Percentiles rank a stretch among this genome's conserved stretches.
phyloP scores from a whole-genome alignment of 2,888 invertebrate genomes.

The Sipha maydis region DNA sequence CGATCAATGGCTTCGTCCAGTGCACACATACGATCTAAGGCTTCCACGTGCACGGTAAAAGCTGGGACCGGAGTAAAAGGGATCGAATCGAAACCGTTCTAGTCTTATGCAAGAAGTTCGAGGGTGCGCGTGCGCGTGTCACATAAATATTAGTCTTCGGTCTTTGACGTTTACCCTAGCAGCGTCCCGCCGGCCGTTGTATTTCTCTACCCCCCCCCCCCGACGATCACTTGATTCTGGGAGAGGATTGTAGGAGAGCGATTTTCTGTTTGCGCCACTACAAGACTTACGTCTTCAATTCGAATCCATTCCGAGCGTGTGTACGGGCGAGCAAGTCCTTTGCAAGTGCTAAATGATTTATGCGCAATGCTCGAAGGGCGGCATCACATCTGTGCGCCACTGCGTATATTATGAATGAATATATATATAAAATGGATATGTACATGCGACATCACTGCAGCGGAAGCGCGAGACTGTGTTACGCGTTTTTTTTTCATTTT shows the following conservation, averaged over 20 bases:
- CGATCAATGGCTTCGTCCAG: too few relatives aligned
- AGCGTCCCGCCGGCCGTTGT: too few relatives aligned
- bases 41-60: too few relatives aligned
- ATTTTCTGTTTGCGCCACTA: not conserved
- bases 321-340: conserved; percentile 2
- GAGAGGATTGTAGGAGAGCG: not conserved
- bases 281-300: not conserved
- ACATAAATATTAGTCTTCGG: conserved; percentile 7
- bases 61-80: not conserved
- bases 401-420: conserved; percentile 39
- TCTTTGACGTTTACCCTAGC: conserved; percentile 27
- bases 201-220: too few relatives aligned
- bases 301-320: not conserved
- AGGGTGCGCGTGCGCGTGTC: not conserved
- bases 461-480: not conserved
- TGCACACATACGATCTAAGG: too few relatives aligned
- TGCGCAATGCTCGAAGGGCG: conserved; percentile 34
- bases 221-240: not conserved
- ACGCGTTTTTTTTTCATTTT: conserved; percentile 1
- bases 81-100: not conserved
- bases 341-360: conserved; percentile 49
- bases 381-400: conserved; percentile 11
- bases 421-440: not conserved
- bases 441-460: not conserved
- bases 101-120: not conserved